Percentiles rank a stretch among this genome's conserved stretches.
phyloP scores from a whole-genome alignment of 23 tunicate species.

The Clavelina lepadiformis region DNA sequence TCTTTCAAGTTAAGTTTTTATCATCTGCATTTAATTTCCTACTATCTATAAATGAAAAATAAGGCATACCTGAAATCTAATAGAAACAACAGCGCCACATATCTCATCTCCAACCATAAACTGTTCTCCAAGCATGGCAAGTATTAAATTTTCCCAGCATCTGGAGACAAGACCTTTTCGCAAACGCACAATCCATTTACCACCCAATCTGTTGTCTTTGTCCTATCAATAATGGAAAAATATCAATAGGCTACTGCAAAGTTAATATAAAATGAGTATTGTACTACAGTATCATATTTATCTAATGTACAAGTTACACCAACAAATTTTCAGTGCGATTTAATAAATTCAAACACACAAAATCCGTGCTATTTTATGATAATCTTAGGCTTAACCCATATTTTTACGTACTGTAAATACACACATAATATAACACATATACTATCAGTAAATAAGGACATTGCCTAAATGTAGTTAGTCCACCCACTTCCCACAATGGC shows the following conservation, averaged over 20 bases:
- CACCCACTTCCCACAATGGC: slow-evolving; percentile 88
- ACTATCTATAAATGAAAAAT: no score
- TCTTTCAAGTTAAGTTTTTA: no score
- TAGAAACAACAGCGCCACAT: slow-evolving; percentile 93
- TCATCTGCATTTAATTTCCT: no score
- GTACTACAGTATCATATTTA: neutral
- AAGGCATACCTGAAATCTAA: slow-evolving; percentile 87
- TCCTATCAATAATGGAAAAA: slow-evolving; percentile 39
- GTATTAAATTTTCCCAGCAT: slow-evolving; percentile 92
- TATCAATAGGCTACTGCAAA: neutral
- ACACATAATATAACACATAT: no score
- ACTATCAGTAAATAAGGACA: no score
- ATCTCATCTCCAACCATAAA: slow-evolving; percentile 99
- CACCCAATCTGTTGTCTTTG: slow-evolving; percentile 85
- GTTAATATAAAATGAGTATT: neutral
- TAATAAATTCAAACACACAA: no score
- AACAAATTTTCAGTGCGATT: no score
- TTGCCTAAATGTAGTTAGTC: neutral
- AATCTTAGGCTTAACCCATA: no score
- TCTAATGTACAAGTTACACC: no score
- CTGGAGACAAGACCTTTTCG: slow-evolving; percentile 73
- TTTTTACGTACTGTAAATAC: no score
- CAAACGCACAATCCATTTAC: slow-evolving; percentile 90
- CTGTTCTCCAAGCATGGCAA: slow-evolving; percentile 99
- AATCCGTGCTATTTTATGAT: no score